Base-by-base conservation (phyloP, 2,888 invertebrate species). In the Andrena hattorfiana region DNA sequence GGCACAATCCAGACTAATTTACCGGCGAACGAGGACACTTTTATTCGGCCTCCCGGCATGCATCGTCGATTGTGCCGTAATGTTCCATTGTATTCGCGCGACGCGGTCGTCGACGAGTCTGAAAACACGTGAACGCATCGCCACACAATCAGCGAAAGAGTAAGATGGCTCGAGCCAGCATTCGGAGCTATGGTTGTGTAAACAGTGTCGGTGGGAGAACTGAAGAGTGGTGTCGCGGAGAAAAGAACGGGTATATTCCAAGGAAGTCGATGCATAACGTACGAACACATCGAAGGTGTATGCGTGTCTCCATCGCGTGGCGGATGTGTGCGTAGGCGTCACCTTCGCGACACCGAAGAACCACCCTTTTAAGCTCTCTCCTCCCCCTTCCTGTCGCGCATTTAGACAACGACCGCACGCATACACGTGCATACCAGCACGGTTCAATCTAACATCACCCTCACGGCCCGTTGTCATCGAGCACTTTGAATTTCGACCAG, bases 31-130 rank as follows among this genome's bases (percentile, higher is more conserved):
- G 28, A 48, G 64, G 48, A 67, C 64, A 64, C 32, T 66, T 69
- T 60, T 67, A 75, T 75, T 68, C 67, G 42, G 26, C 20, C 59
- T 20, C 60, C n/a, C 23, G 16, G 35, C 59, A 67, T 76, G 76
- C 75, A 77, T 78, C 75, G 77, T 64, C 76, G 81, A 83, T 83
- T 83, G 82, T 83, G 23, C 70, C 75, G 28, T 30, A 74, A 76
- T 67, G 68, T 66, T 68, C 87, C 68, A 87, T 85, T 87, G 85
- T 87, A 54, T 35, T 75, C 64, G 54, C 54, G 73, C 77, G 77
- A 69, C 75, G 85, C 77, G 42, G 72, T 75, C 81, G 79, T 79
- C 73, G 72, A 66, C 51, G 77, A 84, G 68, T 78, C 23, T 78
- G 72, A 60, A 71, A 81, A 79, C 77, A 56, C 72, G 68, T 28